A percentile compares a stretch with the other conserved stretches of the same genome.
Evolutionary conservation across 2,113 vertebrate species (phyloP).

Genomic region (Mellivora capensis): DNA sequence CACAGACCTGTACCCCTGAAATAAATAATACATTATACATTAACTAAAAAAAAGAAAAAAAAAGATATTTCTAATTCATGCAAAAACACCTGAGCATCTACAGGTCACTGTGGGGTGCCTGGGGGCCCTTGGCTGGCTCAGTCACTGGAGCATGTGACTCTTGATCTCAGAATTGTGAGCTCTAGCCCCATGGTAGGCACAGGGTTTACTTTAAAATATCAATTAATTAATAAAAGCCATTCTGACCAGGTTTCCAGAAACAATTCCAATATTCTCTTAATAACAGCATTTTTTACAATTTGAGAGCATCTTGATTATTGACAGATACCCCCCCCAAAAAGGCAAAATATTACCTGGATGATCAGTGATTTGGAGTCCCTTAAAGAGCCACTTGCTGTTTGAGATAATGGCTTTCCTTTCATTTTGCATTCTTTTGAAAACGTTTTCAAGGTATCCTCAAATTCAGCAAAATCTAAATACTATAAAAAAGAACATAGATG

Average conservation of each 20-base stretch:
- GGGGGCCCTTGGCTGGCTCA: background rate
- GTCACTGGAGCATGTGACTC: background rate
- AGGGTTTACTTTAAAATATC: background rate
- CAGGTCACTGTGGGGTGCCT: background rate
- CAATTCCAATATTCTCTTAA: background rate
- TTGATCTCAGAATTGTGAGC: background rate
- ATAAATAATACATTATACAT: too few species aligned
- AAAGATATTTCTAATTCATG: background rate
- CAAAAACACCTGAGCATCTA: background rate
- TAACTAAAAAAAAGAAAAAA: background rate
- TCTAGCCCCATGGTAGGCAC: background rate
- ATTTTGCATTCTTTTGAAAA: constrained; percentile 93
- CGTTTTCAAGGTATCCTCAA: constrained; percentile 89
- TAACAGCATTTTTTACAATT: background rate
- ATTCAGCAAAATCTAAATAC: constrained; percentile 93
- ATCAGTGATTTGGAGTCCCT: constrained; percentile 80
- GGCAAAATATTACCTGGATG: constrained; percentile 85
- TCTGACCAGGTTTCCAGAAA: background rate
- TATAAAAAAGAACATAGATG: constrained; percentile 67
- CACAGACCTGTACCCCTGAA: too few species aligned
- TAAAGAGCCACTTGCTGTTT: constrained; percentile 74
- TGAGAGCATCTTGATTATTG: background rate
- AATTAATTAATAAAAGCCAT: background rate
- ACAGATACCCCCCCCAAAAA: background rate
- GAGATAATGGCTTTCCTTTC: constrained; percentile 90